Percentiles rank a stretch among this genome's conserved stretches.
These are phyloP conservation scores for Luscinia megarhynchos DNA, from an alignment of 2,797 vertebrate species.

Conservation along the genomic window DNA sequence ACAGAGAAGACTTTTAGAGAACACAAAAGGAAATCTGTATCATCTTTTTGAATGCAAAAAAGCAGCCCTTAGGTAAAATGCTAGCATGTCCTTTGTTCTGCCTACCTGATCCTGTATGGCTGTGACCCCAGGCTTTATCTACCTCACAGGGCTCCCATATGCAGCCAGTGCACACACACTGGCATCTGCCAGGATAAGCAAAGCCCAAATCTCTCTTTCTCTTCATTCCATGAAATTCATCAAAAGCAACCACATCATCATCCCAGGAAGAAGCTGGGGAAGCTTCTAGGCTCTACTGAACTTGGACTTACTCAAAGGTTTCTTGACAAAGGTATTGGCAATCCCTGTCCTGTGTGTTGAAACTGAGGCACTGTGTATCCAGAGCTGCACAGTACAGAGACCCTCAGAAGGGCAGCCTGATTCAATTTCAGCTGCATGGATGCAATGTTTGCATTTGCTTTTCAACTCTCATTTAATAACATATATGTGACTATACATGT, in stretches of 20 bases:
- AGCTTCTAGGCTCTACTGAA: background rate
- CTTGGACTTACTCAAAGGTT: background rate
- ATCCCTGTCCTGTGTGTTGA: rapidly evolving
- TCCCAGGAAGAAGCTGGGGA: background rate
- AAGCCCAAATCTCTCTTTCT: background rate
- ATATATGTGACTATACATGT: too few relatives aligned
- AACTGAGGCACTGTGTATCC: background rate
- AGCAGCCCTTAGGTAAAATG: background rate
- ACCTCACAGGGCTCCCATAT: background rate
- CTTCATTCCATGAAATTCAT: background rate
- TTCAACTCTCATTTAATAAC: background rate
- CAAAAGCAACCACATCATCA: background rate
- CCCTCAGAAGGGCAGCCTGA: rapidly evolving
- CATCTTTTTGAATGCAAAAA: background rate
- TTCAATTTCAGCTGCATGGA: background rate
- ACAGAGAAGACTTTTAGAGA: background rate
- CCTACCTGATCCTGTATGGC: rapidly evolving
- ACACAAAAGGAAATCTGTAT: background rate
- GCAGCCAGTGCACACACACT: background rate
- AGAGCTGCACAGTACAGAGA: background rate
- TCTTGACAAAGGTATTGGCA: background rate
- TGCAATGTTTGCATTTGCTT: background rate
- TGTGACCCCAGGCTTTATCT: background rate
- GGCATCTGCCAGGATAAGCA: background rate
- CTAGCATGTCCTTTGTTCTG: background rate